Evolutionary conservation across 2,888 invertebrate genomes (phyloP), one percentile per base, ranked within the genome.

Genomic region (Dione juno): DNA sequence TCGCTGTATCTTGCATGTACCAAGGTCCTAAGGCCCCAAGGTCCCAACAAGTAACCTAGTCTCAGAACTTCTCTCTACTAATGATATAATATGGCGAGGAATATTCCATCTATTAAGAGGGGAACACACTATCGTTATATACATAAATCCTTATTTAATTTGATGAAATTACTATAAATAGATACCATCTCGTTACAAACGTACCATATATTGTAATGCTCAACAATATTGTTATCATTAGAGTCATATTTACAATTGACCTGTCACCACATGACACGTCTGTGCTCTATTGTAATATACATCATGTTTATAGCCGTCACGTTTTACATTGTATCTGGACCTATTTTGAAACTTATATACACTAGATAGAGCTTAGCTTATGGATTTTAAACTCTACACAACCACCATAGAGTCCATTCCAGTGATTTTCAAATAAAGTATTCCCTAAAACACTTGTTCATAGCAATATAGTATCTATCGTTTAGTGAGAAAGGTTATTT

Each of bases 271-370:
- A 58, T 37, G 28, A 50, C 50, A 59, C 21, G 41, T 40, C 50
- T 9, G 28, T 35, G 40, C 5, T 28, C 58, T 59, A 59, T 67
- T 59, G 59, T 67, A 28, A 16, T 45, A n/a, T 50, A 67, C 41
- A 40, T 59, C 41, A 52, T 67, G 59, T 67, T 67, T 52, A 50
- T 45, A 59, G 45, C 28, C 50, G 41, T 59, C 67, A 67, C 67
- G 50, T 28, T 50, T 48, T 41, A 40, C 50, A 50, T 67, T 67
- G 59, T 67, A 37, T 54, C 11, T 14, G 19, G 48, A 14, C 19
- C 57, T 19, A 40, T 67, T 57, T 19, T 37, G 66, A 35, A 58
- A 67, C 48, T n/a, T 48, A 59, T 59, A 16, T 67, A 48, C 8
- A 40, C 14, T 21, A 50, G 13, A 50, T 40, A 35, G 21, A 16